A percentile compares a stretch with the other conserved stretches of the same genome.
Conservation (phyloP, 2,888 invertebrate species). For the Melieria omissa region DNA sequence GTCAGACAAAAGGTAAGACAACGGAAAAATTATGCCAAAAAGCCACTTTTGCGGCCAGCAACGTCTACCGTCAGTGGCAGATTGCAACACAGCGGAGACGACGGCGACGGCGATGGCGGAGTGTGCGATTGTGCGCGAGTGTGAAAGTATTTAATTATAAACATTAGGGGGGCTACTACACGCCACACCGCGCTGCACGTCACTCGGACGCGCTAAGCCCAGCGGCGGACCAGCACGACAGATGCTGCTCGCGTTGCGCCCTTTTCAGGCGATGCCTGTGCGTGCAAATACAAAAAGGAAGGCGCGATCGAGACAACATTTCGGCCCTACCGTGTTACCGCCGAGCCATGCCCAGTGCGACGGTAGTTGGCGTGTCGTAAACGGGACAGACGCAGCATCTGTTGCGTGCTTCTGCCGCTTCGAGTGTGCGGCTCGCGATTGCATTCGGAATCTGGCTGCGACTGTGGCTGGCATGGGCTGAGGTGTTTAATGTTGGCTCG, state of each 20-base stretch:
- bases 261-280: too few species aligned
- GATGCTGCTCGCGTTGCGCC: too few species aligned
- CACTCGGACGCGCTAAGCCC: too few species aligned
- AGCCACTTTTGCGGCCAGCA: too few species aligned
- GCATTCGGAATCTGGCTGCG: too few species aligned
- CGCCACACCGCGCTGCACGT: conserved; percentile 49
- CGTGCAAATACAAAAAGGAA: conserved; percentile 9
- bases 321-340: conserved; percentile 34
- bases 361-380: conserved; percentile 14
- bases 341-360: conserved; percentile 31
- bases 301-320: conserved; percentile 26
- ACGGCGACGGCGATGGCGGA: conserved; percentile 11
- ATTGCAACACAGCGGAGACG: background rate
- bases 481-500: conserved; percentile 22
- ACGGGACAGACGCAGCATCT: background rate
- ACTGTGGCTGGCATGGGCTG: background rate
- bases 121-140: conserved; percentile 64
- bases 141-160: conserved; percentile 67
- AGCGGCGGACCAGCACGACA: too few species aligned
- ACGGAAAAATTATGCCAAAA: background rate
- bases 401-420: too few species aligned
- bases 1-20: background rate
- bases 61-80: conserved; percentile 10
- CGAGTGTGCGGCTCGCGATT: too few species aligned
- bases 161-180: conserved; percentile 58